Conservation (phyloP, 2,888 invertebrate species). For the Incurvaria masculella region DNA sequence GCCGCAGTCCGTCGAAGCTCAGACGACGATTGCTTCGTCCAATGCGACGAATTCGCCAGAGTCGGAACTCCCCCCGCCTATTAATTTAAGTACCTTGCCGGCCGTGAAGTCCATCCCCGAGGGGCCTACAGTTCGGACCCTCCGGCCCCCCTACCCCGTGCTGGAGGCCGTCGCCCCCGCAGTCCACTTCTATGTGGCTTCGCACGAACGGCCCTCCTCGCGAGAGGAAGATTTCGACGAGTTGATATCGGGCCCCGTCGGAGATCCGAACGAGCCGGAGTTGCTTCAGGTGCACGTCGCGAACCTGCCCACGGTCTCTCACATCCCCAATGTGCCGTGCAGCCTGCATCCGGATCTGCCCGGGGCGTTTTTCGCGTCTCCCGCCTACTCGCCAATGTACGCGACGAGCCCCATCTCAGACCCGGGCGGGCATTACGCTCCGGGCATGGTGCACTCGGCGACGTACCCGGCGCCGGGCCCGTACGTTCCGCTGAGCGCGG, state of each 20-base stretch:
- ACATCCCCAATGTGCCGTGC: conserved; percentile 48
- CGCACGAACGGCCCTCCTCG: conserved; percentile 15
- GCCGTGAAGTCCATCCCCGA: conserved; percentile 14
- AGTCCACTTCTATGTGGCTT: neutral
- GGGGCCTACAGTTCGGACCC: conserved; percentile 11
- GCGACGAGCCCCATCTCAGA: neutral
- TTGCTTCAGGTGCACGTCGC: conserved; percentile 45
- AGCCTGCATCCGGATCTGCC: conserved; percentile 34
- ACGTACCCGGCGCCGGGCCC: conserved; percentile 48
- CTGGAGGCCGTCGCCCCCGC: neutral
- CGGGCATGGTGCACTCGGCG: conserved; percentile 41
- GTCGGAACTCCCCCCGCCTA: conserved; percentile 40
- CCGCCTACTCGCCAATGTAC: neutral
- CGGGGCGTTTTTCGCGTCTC: neutral
- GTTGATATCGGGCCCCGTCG: conserved; percentile 36
- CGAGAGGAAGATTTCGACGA: conserved; percentile 33
- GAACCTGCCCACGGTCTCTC: conserved; percentile 44
- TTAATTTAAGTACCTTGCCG: conserved; percentile 47
- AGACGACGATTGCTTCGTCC: conserved; percentile 48
- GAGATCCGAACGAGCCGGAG: conserved; percentile 36
- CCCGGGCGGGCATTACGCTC: conserved; percentile 29
- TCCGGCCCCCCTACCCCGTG: conserved; percentile 16
- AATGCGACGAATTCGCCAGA: conserved; percentile 42
- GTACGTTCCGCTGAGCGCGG: conserved; percentile 46
- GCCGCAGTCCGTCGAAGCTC: conserved; percentile 38